A percentile compares a stretch with the other conserved stretches of the same genome.
These are phyloP conservation scores for Sigmodon hispidus DNA, from an alignment of 2,113 vertebrate genomes.

Conservation along the genomic window DNA sequence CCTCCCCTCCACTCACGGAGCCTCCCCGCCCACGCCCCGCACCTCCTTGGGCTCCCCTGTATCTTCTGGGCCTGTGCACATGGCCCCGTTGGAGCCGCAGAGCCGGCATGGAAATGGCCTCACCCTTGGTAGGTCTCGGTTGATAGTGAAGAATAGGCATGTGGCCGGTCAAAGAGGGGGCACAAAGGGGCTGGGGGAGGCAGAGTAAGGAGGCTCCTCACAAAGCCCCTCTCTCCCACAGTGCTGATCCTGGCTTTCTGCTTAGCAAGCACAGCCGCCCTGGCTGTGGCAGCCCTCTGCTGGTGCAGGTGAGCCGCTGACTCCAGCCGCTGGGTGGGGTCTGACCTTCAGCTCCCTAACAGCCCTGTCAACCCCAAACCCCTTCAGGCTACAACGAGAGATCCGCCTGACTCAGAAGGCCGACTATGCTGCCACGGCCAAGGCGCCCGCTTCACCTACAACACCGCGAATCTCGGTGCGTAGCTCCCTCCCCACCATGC, in stretches of 20 bases:
- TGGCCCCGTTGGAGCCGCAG: conserved; percentile 82
- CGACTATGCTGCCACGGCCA: conserved; percentile 85
- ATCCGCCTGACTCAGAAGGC: conserved; percentile 89
- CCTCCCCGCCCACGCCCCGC: rapidly evolving
- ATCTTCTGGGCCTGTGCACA: conserved; percentile 72
- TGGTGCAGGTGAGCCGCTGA: conserved; percentile 91
- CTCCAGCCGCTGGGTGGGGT: rapidly evolving
- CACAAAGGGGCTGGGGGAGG: neutral
- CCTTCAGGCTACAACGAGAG: conserved; percentile 90
- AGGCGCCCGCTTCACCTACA: conserved; percentile 81
- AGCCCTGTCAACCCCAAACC: neutral
- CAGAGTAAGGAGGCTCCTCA: neutral
- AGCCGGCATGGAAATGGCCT: conserved; percentile 82
- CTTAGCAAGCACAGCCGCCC: conserved; percentile 83
- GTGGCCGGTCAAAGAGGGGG: neutral
- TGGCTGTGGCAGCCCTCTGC: conserved; percentile 88
- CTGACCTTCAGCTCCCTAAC: neutral
- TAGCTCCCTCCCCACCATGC: neutral
- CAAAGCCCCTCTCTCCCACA: conserved; percentile 69
- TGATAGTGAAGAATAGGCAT: neutral
- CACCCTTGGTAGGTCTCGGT: conserved; percentile 87
- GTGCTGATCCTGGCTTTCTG: conserved; percentile 90
- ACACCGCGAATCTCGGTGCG: conserved; percentile 90
- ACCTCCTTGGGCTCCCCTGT: conserved; percentile 17
- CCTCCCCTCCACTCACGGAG: neutral